Base-by-base conservation (phyloP, 2,797 vertebrate species). In the Labroides dimidiatus region DNA sequence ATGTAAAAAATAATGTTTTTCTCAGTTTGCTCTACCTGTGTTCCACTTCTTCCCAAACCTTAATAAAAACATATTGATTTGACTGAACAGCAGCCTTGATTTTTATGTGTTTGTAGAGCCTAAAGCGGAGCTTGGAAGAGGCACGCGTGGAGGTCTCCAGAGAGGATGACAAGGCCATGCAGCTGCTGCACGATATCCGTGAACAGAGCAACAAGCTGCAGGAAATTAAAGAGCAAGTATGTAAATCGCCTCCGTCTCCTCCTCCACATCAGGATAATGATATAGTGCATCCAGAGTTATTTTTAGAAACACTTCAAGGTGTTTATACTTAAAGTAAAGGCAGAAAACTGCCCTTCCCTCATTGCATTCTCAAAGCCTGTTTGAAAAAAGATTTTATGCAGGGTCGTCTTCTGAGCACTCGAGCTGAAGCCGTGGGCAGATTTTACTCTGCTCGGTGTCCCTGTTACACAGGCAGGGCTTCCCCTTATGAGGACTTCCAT, bases 141-240 rank as follows among this genome's bases (percentile, higher is more conserved):
- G 97, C 98, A 42, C 96, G 97, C 81, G 96, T 98, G 87, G 97
- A 99, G 80, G 98, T 99, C 82, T 99, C 98, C 87, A 96, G 97
- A 93, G 98, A 99, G 93, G 98, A 99, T 76, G 98, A 99, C 92
- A 99, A 99, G 92, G 98, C 98, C 55, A 91, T 99, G 78, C 97
- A 99, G 92, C 95, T 99, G 85, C 96, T 99, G 84, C 97, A 99
- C 14, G 98, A 99, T 91, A 99, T 99, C 91, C 94, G 98, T 61
- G 97, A 99, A 80, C 98, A 99, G 90, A 98, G 97, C 94, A 96
- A 95, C 94, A 99, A 99, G 94, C 95, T 99, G 82, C 98, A 99
- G 84, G 98, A 99, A 94, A 99, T 99, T 94, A 99, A 99, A 93
- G 97, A 99, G 89, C 98, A 99, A 96, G 98, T 99, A 94, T 72